Percentiles rank a stretch among this genome's conserved stretches.
Conservation (phyloP, 2,797 vertebrate genomes). For the Fratercula arctica region DNA sequence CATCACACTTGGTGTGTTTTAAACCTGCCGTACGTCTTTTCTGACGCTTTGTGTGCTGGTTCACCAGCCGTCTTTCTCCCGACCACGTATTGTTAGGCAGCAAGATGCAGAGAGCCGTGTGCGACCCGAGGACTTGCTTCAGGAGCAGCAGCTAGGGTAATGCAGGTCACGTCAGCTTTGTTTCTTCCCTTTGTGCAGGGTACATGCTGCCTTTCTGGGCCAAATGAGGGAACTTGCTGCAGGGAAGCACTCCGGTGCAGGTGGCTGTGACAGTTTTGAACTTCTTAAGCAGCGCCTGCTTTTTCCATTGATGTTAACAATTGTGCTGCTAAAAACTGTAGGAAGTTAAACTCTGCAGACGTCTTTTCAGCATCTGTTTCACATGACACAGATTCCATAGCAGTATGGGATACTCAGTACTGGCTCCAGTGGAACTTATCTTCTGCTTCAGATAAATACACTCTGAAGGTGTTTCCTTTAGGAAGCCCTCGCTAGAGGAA, state of each 20-base stretch:
- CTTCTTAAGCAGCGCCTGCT: neutral
- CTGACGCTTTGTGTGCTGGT: rapidly evolving
- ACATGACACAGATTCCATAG: neutral
- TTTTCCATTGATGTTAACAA: neutral
- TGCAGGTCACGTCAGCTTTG: neutral
- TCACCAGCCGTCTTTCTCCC: neutral
- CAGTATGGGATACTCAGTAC: neutral
- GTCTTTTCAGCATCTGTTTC: neutral
- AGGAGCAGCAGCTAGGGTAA: neutral
- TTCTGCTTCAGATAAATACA: neutral
- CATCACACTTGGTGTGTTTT: neutral
- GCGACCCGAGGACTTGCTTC: neutral
- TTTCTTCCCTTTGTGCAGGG: neutral
- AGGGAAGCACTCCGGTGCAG: neutral
- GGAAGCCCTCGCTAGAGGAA: neutral
- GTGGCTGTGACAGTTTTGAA: neutral
- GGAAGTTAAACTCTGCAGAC: neutral
- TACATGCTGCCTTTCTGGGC: neutral
- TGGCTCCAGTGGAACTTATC: neutral
- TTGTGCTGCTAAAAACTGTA: neutral
- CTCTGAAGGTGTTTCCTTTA: neutral
- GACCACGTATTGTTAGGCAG: neutral
- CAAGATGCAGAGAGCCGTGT: neutral
- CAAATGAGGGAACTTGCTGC: neutral
- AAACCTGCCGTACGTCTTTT: neutral